These are phyloP conservation scores for Girardinus metallicus DNA, from an alignment of 2,797 vertebrate species.

Conservation along the genomic window DNA sequence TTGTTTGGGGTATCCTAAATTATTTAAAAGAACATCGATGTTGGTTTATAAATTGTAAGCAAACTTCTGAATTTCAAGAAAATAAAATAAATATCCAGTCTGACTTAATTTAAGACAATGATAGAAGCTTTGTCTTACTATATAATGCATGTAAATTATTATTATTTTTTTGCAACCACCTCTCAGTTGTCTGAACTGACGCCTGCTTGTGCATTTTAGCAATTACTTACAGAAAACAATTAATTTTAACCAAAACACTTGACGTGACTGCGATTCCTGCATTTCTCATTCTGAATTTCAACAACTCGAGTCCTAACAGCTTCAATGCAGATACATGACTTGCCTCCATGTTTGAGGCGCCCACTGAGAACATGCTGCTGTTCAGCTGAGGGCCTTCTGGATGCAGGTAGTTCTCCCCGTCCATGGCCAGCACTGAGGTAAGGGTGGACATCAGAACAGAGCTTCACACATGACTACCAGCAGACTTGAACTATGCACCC, in stretches of 20 bases:
- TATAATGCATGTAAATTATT: neutral
- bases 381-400: conserved; percentile 81
- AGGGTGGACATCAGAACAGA: conserved; percentile 87
- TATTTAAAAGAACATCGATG: neutral
- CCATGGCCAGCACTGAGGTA: conserved; percentile 88
- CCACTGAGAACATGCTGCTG: conserved; percentile 73
- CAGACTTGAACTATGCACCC: conserved; percentile 57
- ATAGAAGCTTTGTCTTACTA: neutral
- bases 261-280: neutral
- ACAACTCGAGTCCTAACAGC: neutral
- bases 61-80: neutral
- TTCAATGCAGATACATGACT: neutral
- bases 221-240: neutral
- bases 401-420: conserved; percentile 88
- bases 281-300: neutral
- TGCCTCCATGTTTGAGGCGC: conserved; percentile 77
- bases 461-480: conserved; percentile 74
- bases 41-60: neutral
- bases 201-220: neutral
- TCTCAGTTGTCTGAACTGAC: neutral
- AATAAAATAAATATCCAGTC: neutral
- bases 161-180: neutral
- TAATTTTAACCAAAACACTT: neutral
- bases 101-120: neutral
- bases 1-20: neutral